A percentile compares a stretch with the other conserved stretches of the same genome.
Evolutionary conservation across 2,888 invertebrate genomes (phyloP).

Genomic region (Ariolimax columbianus): DNA sequence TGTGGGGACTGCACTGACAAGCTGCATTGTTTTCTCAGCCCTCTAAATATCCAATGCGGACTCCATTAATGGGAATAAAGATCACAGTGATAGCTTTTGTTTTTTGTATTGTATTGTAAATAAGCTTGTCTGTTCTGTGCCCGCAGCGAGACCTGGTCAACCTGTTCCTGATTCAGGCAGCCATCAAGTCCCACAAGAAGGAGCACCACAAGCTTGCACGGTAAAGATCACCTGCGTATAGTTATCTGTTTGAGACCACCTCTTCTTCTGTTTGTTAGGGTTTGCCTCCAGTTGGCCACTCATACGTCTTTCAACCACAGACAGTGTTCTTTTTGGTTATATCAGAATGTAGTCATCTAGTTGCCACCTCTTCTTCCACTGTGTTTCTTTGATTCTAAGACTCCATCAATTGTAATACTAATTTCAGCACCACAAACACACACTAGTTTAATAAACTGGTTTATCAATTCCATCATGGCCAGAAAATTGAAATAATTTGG

Average conservation of each 20-base stretch:
- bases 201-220: conserved; percentile 72
- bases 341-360: no score
- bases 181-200: conserved; percentile 68
- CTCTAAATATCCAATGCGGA: no score
- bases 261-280: neutral
- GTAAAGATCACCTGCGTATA: conserved; percentile 67
- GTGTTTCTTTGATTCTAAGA: neutral
- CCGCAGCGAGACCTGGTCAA: conserved; percentile 78
- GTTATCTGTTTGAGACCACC: no score
- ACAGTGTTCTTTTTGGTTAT: no score
- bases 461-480: no score
- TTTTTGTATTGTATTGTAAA: neutral
- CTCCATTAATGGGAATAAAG: no score
- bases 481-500: no score
- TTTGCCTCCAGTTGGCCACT: neutral
- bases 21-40: no score
- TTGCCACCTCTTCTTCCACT: neutral
- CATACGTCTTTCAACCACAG: neutral
- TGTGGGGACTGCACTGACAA: no score
- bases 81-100: neutral
- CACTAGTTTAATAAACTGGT: no score
- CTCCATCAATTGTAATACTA: no score
- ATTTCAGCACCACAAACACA: no score
- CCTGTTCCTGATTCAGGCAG: conserved; percentile 77
- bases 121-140: neutral